Percentiles rank a stretch among this genome's conserved stretches.
Evolutionary conservation across 2,888 invertebrate genomes (phyloP).

Genomic region (Dynastes hyllus): DNA sequence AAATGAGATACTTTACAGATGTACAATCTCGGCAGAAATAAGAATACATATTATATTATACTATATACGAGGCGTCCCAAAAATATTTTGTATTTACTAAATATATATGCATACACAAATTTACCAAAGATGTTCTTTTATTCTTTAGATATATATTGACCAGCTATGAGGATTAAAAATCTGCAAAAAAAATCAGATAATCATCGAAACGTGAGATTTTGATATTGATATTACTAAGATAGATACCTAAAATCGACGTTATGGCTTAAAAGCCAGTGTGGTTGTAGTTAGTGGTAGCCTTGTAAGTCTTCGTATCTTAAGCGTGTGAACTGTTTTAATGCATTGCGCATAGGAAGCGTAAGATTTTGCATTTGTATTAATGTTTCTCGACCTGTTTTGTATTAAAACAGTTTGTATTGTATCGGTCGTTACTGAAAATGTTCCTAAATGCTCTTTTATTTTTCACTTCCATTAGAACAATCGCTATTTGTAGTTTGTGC

Average conservation of each 20-base stretch:
- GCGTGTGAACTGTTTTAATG: no score
- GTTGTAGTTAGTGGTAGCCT: no score
- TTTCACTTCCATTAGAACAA: no score
- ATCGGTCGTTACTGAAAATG: no score
- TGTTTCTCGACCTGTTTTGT: no score
- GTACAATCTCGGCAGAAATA: constrained; percentile 47
- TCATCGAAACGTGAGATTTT: constrained; percentile 3
- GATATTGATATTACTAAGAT: constrained; percentile 1
- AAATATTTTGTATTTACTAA: constrained; percentile 34
- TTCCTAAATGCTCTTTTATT: no score
- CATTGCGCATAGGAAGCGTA: no score
- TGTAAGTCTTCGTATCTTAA: no score
- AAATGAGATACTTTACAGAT: constrained; percentile 33
- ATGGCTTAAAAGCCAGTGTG: neutral
- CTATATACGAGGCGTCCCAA: constrained; percentile 37
- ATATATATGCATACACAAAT: constrained; percentile 12
- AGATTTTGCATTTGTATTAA: no score
- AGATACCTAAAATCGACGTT: neutral
- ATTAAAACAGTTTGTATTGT: no score
- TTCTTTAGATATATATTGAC: constrained; percentile 46
- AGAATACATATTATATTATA: constrained; percentile 37
- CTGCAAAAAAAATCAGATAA: constrained; percentile 13
- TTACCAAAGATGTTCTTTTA: constrained; percentile 13
- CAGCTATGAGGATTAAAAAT: constrained; percentile 24
- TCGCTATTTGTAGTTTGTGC: no score